Percentiles rank a stretch among this genome's conserved stretches.
These are phyloP conservation scores for Corythornis vintsioides DNA, from an alignment of 2,113 vertebrate genomes.

Conservation along the genomic window DNA sequence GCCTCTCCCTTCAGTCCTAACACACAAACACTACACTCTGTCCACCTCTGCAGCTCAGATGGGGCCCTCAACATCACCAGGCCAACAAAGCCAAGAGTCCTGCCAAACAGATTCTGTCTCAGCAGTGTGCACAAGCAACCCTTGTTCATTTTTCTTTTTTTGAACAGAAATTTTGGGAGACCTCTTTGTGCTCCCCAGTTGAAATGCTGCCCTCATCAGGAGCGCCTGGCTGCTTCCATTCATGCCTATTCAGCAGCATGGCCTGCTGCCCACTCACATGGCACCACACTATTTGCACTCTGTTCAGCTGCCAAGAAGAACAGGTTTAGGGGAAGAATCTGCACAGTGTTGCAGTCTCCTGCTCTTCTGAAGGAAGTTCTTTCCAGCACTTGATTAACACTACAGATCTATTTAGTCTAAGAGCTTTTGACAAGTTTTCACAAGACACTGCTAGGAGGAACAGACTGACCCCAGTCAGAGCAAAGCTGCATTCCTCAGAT, in stretches of 20 bases:
- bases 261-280: conserved; percentile 37
- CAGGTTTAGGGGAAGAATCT: conserved; percentile 46
- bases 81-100: not conserved
- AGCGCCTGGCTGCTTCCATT: conserved; percentile 57
- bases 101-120: not conserved
- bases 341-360: not conserved
- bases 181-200: conserved; percentile 40
- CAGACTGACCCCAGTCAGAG: not conserved
- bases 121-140: not conserved
- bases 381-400: not conserved
- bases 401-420: not conserved
- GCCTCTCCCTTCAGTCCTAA: not conserved
- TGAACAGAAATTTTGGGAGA: not conserved
- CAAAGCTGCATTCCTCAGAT: not conserved
- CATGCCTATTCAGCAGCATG: conserved; percentile 47
- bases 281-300: conserved; percentile 23
- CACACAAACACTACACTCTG: not conserved
- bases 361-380: not conserved
- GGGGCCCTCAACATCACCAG: not conserved
- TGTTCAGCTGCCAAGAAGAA: conserved; percentile 37
- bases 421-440: conserved; percentile 1
- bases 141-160: not conserved
- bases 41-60: not conserved
- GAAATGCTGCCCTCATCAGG: conserved; percentile 46
- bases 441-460: not conserved